Evolutionary conservation across 2,797 vertebrate species (phyloP), one percentile per base, ranked within the genome.

Genomic region (Galago senegalensis): DNA sequence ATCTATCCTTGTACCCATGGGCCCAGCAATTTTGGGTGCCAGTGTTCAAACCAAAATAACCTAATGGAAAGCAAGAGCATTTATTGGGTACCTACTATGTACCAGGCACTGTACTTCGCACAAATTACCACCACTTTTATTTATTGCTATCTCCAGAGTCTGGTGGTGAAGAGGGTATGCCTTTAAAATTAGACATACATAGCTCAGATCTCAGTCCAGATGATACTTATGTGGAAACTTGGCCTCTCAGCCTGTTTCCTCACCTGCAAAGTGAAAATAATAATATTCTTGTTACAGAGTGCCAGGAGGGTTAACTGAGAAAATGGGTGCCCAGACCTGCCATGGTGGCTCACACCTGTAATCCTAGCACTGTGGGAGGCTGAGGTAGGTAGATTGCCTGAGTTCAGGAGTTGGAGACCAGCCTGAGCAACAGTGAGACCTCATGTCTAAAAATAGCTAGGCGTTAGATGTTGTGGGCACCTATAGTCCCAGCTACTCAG

Each of bases 61-160:
- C 20, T 7, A 29, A 43, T n/a, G 27, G 7, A 16, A 20, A 17
- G 10, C 4, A 63, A 58, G 75, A 9, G n/a, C 31, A 21, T 79
- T 67, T 76, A 46, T 18, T 46, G 75, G 87, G 85, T 5, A 29
- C 63, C 31, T 61, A 61, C 53, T n/a, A 67, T 4, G 21, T 58
- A 31, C 31, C 2, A 17, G 73, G 21, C 49, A 0, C 17, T 37
- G 67, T 9, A 25, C 1, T 49, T 79, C 31, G 14, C 27, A 11
- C 13, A 5, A 10, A 34, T 5, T 2, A 2, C 31, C 31, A 0
- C 12, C 0, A 13, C 56, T 43, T 40, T 85, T 21, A 21, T 12
- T 10, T 9, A 21, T 0, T 40, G 23, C 49, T 12, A 20, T 63
- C 27, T 67, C 40, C 16, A n/a, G 34, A 14, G 4, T 67, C 70